phyloP scores from a whole-genome alignment of 64 coral and sea anemone species.

The Montipora sp. region DNA sequence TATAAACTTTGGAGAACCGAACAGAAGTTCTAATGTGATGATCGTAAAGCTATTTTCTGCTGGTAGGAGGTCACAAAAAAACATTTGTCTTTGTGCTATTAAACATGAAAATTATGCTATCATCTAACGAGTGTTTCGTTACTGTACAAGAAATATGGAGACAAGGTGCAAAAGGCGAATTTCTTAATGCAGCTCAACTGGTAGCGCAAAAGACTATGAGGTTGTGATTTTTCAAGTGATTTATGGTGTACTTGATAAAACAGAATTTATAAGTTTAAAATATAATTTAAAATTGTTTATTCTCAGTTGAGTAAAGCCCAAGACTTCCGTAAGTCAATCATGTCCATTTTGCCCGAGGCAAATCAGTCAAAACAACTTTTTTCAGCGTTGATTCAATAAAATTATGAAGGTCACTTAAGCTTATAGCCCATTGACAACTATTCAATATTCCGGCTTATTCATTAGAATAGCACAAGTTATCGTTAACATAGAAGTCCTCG shows the following conservation, averaged over 20 bases:
- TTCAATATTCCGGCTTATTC: too few species aligned
- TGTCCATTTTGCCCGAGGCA: too few species aligned
- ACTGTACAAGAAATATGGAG: background rate
- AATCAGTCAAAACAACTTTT: too few species aligned
- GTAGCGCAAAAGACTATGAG: too few species aligned
- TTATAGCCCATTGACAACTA: too few species aligned
- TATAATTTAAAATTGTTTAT: background rate
- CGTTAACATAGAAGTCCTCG: too few species aligned
- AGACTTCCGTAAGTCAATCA: too few species aligned
- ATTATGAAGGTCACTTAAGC: too few species aligned
- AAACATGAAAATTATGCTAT: constrained; percentile 16
- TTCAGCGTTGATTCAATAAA: too few species aligned
- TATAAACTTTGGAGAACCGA: background rate
- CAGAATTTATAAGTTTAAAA: background rate
- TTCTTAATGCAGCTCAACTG: background rate
- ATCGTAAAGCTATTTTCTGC: background rate
- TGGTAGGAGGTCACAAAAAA: constrained; percentile 28
- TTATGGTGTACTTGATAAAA: background rate
- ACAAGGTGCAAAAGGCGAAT: background rate
- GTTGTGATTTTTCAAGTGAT: background rate
- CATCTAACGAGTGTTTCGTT: background rate
- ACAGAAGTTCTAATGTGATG: constrained; percentile 5
- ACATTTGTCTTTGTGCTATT: constrained; percentile 19
- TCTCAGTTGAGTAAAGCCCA: too few species aligned
- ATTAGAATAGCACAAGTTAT: too few species aligned